phyloP scores from a whole-genome alignment of 1,140 invertebrate genomes.

The Myzus persicae region DNA sequence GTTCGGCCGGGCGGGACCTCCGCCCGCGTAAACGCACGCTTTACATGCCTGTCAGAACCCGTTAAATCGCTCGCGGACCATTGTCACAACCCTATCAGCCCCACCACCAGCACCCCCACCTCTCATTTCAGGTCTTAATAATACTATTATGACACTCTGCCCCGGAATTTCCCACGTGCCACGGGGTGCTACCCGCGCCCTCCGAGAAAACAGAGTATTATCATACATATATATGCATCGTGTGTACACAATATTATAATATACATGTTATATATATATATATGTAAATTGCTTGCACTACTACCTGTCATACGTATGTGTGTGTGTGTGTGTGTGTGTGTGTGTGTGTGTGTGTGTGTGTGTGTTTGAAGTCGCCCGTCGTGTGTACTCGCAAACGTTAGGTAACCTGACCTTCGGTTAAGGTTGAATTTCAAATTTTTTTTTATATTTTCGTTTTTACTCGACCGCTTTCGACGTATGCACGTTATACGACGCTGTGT shows the following conservation, averaged over 20 bases:
- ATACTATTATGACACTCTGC: background rate
- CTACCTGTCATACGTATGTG: background rate
- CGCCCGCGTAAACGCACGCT: constrained; percentile 27
- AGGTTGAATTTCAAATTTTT: background rate
- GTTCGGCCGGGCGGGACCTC: no score
- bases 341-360: background rate
- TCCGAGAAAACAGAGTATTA: background rate
- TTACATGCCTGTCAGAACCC: constrained; percentile 18
- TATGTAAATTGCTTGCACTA: background rate
- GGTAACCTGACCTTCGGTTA: constrained; percentile 8
- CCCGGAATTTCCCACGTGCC: background rate
- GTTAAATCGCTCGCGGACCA: background rate
- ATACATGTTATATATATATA: background rate
- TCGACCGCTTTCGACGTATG: background rate
- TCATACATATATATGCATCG: background rate
- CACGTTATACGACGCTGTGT: background rate
- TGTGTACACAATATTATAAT: background rate
- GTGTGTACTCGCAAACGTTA: background rate
- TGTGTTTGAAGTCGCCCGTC: background rate
- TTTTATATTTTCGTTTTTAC: background rate
- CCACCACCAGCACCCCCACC: no score
- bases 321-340: background rate
- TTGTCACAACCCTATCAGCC: background rate
- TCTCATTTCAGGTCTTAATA: background rate
- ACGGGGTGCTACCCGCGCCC: background rate